Conservation (phyloP, 2,797 vertebrate genomes). For the Pteronotus mesoamericanus region DNA sequence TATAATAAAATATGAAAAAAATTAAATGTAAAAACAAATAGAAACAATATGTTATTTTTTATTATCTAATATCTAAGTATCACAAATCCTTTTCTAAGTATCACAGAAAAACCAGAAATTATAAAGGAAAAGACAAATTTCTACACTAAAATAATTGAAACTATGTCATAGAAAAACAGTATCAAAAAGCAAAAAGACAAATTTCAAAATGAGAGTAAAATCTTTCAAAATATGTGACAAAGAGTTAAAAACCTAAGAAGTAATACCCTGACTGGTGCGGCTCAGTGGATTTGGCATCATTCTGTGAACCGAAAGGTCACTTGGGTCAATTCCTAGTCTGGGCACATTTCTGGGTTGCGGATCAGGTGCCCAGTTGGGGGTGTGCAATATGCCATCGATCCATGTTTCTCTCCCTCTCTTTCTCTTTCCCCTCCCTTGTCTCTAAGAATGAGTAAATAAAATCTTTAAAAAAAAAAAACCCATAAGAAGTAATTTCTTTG, state of each 20-base stretch:
- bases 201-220: not conserved
- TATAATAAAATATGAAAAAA: not conserved
- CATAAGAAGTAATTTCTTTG: not conserved
- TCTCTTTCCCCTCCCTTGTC: no score
- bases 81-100: not conserved
- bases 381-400: no score
- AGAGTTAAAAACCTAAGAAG: not conserved
- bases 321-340: no score
- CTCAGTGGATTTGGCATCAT: no score
- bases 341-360: no score
- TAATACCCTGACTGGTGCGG: not conserved
- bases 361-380: no score
- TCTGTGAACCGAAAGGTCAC: no score
- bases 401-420: no score
- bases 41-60: not conserved
- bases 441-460: no score
- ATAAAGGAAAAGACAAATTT: not conserved
- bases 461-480: no score
- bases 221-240: not conserved
- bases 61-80: not conserved
- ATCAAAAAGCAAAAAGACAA: not conserved
- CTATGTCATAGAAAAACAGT: not conserved
- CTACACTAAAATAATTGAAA: slow-evolving; percentile 22
- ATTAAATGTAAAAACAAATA: not conserved
- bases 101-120: slow-evolving; percentile 1